Percentiles rank a stretch among this genome's conserved stretches.
Evolutionary conservation across 2,888 invertebrate species (phyloP).

Genomic region (Himalopsyche tibetana): DNA sequence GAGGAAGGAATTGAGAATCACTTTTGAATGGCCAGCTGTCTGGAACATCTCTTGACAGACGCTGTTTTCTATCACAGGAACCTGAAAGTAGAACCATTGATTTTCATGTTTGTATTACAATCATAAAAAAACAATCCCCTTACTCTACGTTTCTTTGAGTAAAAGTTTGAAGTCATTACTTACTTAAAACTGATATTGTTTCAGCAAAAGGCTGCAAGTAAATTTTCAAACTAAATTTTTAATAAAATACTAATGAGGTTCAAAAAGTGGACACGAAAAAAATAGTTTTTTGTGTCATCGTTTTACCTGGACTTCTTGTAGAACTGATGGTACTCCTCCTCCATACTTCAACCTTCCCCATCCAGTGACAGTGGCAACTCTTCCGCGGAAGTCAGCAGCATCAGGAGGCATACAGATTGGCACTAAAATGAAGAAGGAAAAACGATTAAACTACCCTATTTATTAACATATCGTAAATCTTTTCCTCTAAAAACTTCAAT

Average conservation of each 20-base stretch:
- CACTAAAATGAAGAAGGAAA: conserved; percentile 74
- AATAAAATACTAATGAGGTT: background rate
- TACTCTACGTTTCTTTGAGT: too few species aligned
- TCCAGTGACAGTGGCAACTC: conserved; percentile 93
- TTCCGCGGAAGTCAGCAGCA: conserved; percentile 87
- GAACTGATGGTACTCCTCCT: conserved; percentile 91
- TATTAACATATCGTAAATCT: too few species aligned
- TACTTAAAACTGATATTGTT: too few species aligned
- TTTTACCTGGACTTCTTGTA: conserved; percentile 89
- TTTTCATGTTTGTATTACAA: too few species aligned
- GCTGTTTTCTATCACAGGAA: conserved; percentile 93
- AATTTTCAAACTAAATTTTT: too few species aligned
- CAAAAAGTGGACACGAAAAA: background rate
- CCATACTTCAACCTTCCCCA: conserved; percentile 95
- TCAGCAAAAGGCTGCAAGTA: too few species aligned
- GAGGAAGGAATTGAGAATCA: conserved; percentile 90
- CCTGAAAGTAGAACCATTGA: conserved; percentile 73
- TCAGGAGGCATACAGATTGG: conserved; percentile 94
- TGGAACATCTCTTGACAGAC: conserved; percentile 97
- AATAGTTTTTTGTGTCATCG: background rate
- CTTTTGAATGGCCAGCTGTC: conserved; percentile 91
- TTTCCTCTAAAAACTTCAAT: too few species aligned
- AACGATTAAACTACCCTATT: too few species aligned
- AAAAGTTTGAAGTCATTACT: too few species aligned
- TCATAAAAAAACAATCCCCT: too few species aligned